phyloP scores from a whole-genome alignment of 1,140 invertebrate genomes.

The Drosophila navojoa region DNA sequence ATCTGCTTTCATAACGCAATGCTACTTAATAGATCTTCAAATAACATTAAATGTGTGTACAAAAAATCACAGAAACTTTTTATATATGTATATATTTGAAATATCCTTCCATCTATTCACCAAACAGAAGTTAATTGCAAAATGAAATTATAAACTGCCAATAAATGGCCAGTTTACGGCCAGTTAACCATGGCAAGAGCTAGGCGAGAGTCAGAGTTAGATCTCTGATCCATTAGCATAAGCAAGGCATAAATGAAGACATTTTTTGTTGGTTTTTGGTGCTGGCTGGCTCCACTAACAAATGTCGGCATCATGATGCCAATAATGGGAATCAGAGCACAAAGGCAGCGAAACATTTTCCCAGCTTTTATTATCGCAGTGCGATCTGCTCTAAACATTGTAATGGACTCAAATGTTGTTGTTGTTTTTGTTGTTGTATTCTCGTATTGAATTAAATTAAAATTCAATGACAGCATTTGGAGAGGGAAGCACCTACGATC shows the following conservation, averaged over 20 bases:
- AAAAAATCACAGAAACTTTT: no score
- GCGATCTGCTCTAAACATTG: slow-evolving; percentile 67
- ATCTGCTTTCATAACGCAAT: no score
- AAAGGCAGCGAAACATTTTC: slow-evolving; percentile 63
- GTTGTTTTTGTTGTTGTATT: slow-evolving; percentile 46
- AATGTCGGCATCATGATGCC: slow-evolving; percentile 69
- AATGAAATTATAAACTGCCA: not conserved
- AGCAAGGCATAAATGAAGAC: slow-evolving; percentile 77
- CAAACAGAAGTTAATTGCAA: not conserved
- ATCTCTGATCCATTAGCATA: slow-evolving; percentile 76
- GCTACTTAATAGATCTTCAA: no score
- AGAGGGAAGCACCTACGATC: slow-evolving; percentile 64
- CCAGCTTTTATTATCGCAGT: slow-evolving; percentile 77
- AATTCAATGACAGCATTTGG: slow-evolving; percentile 72
- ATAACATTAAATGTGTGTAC: no score
- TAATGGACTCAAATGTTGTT: slow-evolving; percentile 69
- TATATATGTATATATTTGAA: no score
- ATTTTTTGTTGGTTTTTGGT: slow-evolving; percentile 27
- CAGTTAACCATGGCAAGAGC: slow-evolving; percentile 8
- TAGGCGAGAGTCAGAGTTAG: slow-evolving; percentile 6
- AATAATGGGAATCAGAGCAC: slow-evolving; percentile 80
- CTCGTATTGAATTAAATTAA: slow-evolving; percentile 76
- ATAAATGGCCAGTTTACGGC: slow-evolving; percentile 5
- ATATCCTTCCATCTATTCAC: not conserved
- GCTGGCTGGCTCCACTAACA: slow-evolving; percentile 37